A percentile compares a stretch with the other conserved stretches of the same genome.
These are phyloP conservation scores for Ctenodactylus gundi DNA, from an alignment of 2,113 vertebrate species.

Conservation along the genomic window DNA sequence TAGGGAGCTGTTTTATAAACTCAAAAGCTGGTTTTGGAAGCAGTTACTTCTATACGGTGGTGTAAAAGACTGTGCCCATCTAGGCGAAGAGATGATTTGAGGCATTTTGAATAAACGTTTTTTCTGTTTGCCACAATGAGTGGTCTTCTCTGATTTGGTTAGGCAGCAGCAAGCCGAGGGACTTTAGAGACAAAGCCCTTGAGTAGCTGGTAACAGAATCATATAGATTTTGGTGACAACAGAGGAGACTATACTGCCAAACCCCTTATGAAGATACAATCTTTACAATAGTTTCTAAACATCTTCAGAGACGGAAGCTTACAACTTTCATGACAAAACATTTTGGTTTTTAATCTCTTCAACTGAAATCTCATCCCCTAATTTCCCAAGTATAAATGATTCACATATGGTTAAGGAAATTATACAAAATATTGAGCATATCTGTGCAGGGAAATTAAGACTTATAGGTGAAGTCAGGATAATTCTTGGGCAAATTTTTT, in stretches of 20 bases:
- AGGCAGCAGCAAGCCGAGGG: no score
- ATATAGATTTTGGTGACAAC: not conserved
- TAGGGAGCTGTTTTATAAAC: no score
- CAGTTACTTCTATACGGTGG: no score
- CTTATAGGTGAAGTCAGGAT: not conserved
- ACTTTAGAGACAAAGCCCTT: no score
- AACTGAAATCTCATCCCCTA: not conserved
- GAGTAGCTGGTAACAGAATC: no score
- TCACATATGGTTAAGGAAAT: not conserved
- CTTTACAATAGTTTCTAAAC: not conserved
- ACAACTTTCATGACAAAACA: not conserved
- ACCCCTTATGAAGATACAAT: not conserved
- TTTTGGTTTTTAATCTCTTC: not conserved
- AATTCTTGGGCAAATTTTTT: not conserved
- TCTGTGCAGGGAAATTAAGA: not conserved
- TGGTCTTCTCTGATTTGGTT: no score
- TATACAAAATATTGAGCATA: not conserved
- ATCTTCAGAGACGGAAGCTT: not conserved
- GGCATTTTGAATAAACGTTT: no score
- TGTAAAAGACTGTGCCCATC: no score
- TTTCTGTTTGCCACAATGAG: no score
- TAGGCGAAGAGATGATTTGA: no score
- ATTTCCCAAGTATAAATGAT: slow-evolving; percentile 1
- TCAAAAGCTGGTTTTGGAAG: no score
- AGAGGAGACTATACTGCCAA: not conserved